Evolutionary conservation across 1,140 invertebrate species (phyloP).

Genomic region (Brachionus koreanus): DNA sequence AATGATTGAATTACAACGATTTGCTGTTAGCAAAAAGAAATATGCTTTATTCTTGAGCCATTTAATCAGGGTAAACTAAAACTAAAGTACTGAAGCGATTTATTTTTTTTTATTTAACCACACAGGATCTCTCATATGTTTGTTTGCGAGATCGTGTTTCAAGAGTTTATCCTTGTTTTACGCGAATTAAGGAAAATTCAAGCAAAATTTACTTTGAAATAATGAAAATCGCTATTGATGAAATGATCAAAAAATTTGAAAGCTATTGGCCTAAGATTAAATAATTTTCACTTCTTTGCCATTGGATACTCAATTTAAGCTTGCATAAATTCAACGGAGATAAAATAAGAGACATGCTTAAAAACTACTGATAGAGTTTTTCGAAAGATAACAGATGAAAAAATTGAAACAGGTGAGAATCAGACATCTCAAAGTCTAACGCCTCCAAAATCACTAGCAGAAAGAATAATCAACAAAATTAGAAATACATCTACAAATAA

Average conservation of each 20-base stretch:
- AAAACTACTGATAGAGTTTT: too few species aligned
- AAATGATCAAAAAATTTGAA: not conserved
- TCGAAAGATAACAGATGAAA: too few species aligned
- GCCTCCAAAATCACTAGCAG: too few species aligned
- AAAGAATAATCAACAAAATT: too few species aligned
- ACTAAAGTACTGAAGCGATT: too few species aligned
- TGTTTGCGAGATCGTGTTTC: not conserved
- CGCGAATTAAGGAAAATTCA: not conserved
- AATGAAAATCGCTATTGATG: not conserved
- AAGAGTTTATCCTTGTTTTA: conserved; percentile 3
- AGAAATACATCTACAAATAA: too few species aligned
- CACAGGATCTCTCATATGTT: not conserved
- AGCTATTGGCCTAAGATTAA: not conserved
- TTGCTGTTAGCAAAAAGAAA: not conserved
- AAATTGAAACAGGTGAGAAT: too few species aligned
- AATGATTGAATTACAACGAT: not conserved
- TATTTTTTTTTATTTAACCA: too few species aligned
- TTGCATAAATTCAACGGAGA: too few species aligned
- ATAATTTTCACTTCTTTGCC: not conserved
- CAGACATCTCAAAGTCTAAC: too few species aligned
- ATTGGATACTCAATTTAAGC: too few species aligned
- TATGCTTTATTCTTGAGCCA: not conserved
- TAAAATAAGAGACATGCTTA: too few species aligned
- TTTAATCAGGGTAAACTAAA: conserved; percentile 11
- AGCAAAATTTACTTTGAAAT: not conserved